A percentile compares a stretch with the other conserved stretches of the same genome.
Evolutionary conservation across 1,140 invertebrate genomes (phyloP).

Genomic region (Andricus grossulariae): DNA sequence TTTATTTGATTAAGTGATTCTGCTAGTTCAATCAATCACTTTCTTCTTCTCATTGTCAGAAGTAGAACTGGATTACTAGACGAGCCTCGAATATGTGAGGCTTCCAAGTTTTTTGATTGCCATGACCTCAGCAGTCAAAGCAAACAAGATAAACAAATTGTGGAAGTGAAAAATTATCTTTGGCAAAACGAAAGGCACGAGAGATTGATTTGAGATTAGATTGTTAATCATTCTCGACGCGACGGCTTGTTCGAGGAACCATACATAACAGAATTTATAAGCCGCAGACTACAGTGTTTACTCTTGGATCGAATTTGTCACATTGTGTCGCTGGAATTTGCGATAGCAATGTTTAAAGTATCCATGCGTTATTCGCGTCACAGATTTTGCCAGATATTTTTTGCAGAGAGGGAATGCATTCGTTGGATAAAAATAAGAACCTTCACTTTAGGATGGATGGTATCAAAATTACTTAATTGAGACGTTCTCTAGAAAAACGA

Average conservation of each 20-base stretch:
- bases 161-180: neutral
- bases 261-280: neutral
- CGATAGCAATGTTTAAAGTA: conserved; percentile 22
- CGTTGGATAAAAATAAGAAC: too few species aligned
- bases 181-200: neutral
- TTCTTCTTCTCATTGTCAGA: neutral
- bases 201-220: conserved; percentile 19
- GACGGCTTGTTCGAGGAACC: conserved; percentile 6
- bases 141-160: neutral
- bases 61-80: neutral
- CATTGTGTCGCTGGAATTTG: neutral
- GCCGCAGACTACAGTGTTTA: conserved; percentile 8
- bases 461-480: too few species aligned
- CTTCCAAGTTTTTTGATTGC: neutral
- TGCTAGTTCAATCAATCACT: neutral
- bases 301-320: conserved; percentile 14
- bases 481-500: too few species aligned
- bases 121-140: neutral
- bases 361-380: neutral
- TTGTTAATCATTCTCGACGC: conserved; percentile 15
- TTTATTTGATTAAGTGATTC: neutral
- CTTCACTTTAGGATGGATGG: too few species aligned
- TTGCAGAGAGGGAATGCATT: too few species aligned
- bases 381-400: neutral
- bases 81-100: neutral